Conservation (phyloP, 2,797 vertebrate species). For the Anableps anableps region DNA sequence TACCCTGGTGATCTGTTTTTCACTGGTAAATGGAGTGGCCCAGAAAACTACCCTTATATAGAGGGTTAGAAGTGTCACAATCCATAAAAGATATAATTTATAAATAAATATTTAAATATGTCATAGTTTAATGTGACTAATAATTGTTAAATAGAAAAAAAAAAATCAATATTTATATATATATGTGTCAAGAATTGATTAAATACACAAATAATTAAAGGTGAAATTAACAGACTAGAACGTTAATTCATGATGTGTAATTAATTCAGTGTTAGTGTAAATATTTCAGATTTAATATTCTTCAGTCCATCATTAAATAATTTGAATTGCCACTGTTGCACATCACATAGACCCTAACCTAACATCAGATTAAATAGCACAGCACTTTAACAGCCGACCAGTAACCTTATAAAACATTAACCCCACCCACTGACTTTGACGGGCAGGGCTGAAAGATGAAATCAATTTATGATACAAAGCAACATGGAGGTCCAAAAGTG, state of each 20-base stretch:
- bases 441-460: background rate
- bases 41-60: background rate
- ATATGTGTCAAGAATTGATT: background rate
- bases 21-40: background rate
- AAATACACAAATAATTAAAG: background rate
- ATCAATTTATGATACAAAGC: background rate
- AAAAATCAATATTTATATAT: background rate
- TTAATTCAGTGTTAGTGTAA: background rate
- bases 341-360: background rate
- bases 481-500: background rate
- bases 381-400: background rate
- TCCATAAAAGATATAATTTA: background rate
- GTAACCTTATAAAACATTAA: no score
- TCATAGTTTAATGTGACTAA: background rate
- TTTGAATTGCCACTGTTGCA: background rate
- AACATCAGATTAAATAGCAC: background rate
- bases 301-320: background rate
- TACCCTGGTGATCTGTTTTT: background rate
- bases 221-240: background rate
- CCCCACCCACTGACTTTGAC: background rate
- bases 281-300: background rate
- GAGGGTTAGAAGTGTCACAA: background rate
- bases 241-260: background rate
- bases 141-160: background rate
- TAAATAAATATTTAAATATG: background rate